phyloP scores from a whole-genome alignment of 1,140 invertebrate species.

The Orchesella cincta region DNA sequence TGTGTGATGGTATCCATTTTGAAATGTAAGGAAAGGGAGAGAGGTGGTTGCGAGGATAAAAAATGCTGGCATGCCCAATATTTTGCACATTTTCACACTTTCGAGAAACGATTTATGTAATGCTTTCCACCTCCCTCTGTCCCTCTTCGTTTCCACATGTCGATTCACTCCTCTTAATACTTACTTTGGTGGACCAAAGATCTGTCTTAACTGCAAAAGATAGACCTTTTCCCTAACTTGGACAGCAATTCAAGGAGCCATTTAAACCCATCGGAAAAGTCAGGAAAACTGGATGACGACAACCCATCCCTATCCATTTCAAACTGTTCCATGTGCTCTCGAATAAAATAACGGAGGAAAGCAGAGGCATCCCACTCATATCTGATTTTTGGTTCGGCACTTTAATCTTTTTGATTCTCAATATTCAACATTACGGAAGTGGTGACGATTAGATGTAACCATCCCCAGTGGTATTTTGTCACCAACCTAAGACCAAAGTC shows the following conservation, averaged over 20 bases:
- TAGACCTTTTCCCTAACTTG: not conserved
- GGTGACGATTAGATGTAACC: not conserved
- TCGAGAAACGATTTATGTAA: conserved; percentile 32
- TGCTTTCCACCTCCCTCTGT: conserved; percentile 29
- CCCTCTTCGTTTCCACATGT: conserved; percentile 29
- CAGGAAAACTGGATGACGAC: not conserved
- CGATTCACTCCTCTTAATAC: conserved; percentile 25
- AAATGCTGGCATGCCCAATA: conserved; percentile 28
- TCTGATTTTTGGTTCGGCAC: not conserved
- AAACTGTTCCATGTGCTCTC: not conserved
- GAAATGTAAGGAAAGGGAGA: not conserved
- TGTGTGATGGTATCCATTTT: not conserved
- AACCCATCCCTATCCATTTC: not conserved
- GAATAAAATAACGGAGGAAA: not conserved
- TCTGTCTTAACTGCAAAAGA: not conserved
- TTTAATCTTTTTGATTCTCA: not conserved
- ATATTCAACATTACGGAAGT: not conserved
- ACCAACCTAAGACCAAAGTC: too few species aligned
- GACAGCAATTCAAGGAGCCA: not conserved
- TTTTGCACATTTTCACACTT: conserved; percentile 35
- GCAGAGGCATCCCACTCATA: not conserved
- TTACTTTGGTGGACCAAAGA: not conserved
- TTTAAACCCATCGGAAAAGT: not conserved
- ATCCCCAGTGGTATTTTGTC: too few species aligned
- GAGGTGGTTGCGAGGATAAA: not conserved